Conservation (phyloP, 2,888 invertebrate species). For the Stramonita haemastoma region DNA sequence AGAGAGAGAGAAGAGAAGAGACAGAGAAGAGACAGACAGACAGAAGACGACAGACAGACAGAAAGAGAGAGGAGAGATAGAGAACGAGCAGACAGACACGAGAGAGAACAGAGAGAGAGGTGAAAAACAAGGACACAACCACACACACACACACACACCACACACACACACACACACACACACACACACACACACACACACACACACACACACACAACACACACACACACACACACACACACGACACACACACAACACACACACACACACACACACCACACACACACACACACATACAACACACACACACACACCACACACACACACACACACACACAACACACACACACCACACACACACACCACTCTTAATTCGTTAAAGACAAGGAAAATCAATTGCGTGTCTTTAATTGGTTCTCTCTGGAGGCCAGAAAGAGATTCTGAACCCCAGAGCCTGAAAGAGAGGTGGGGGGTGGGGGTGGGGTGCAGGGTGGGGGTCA, state of each 20-base stretch:
- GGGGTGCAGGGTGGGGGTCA: too few species aligned
- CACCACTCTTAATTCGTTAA: too few species aligned
- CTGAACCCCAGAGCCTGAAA: too few species aligned
- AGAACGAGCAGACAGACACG: background rate
- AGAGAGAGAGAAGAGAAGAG: background rate
- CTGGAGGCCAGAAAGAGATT: too few species aligned
- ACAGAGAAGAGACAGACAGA: background rate
- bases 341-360: background rate
- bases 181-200: background rate
- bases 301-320: constrained; percentile 17
- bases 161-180: constrained; percentile 17
- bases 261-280: background rate
- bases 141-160: background rate
- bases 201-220: background rate
- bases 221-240: constrained; percentile 4
- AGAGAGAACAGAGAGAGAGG: background rate
- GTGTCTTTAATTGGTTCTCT: too few species aligned
- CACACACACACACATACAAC: background rate
- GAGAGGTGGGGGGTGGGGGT: too few species aligned
- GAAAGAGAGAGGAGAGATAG: background rate
- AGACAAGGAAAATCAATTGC: too few species aligned
- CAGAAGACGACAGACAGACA: background rate
- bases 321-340: background rate
- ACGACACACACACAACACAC: background rate
- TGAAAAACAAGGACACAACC: background rate